Conservation (phyloP, 2,113 vertebrate genomes). For the Myocastor coypus region DNA sequence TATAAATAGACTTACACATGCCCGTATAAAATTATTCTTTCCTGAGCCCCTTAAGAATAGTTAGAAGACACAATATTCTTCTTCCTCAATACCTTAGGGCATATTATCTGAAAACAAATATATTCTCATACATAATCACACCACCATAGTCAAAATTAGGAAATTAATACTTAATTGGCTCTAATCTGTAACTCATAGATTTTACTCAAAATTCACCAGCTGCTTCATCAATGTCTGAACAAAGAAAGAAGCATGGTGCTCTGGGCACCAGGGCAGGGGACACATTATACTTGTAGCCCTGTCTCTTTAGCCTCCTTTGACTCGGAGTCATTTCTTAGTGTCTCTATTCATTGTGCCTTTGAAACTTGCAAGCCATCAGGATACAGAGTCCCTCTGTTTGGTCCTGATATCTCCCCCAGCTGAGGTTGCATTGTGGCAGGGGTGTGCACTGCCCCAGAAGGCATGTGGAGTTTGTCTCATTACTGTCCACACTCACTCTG, state of each 20-base stretch:
- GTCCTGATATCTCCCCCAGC: background rate
- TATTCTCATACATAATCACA: background rate
- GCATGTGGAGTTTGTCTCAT: background rate
- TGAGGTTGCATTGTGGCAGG: background rate
- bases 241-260: background rate
- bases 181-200: background rate
- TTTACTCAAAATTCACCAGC: background rate
- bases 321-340: background rate
- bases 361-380: background rate
- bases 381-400: background rate
- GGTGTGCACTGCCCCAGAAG: background rate
- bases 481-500: too few species aligned
- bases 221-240: background rate
- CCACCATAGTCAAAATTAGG: background rate
- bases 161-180: background rate
- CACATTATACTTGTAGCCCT: background rate
- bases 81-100: background rate
- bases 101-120: background rate
- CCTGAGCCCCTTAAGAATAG: background rate
- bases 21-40: conserved; percentile 21
- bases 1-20: background rate
- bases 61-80: background rate
- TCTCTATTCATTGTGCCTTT: background rate
- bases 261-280: too few species aligned
- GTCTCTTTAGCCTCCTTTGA: background rate